Percentiles rank a stretch among this genome's conserved stretches.
phyloP scores from a whole-genome alignment of 1,140 invertebrate genomes.

The Lethrus apterus region DNA sequence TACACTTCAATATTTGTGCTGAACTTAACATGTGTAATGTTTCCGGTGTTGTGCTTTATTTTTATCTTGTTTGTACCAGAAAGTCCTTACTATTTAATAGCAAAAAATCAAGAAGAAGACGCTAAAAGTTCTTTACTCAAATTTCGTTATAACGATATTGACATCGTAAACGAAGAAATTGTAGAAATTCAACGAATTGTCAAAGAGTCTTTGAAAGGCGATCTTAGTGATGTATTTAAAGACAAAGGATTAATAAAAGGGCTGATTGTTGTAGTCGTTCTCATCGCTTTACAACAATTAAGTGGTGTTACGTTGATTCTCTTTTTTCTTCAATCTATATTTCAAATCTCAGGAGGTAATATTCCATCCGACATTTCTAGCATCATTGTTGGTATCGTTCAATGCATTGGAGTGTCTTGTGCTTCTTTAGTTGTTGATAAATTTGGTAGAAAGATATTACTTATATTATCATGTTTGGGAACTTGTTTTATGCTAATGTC shows the following conservation, averaged over 20 bases:
- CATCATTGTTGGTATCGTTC: conserved; percentile 69
- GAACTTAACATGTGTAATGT: conserved; percentile 18
- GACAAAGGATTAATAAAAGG: conserved; percentile 52
- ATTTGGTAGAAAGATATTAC: conserved; percentile 59
- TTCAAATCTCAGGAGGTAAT: conserved; percentile 51
- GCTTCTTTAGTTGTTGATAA: conserved; percentile 65
- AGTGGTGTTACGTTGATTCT: conserved; percentile 77
- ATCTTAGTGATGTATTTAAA: conserved; percentile 50
- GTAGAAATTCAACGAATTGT: conserved; percentile 43
- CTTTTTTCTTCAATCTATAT: conserved; percentile 73
- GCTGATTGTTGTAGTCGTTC: conserved; percentile 60
- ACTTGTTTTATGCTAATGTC: conserved; percentile 38
- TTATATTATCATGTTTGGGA: conserved; percentile 58
- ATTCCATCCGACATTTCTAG: conserved; percentile 56
- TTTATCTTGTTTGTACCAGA: conserved; percentile 43
- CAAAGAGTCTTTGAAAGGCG: conserved; percentile 37
- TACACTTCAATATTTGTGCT: conserved; percentile 36
- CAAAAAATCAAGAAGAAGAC: conserved; percentile 49
- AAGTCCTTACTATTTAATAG: conserved; percentile 64
- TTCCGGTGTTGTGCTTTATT: neutral
- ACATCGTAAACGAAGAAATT: conserved; percentile 52
- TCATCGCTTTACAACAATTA: conserved; percentile 68
- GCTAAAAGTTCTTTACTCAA: conserved; percentile 55
- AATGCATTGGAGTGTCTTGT: conserved; percentile 54
- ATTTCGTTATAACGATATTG: conserved; percentile 47